Evolutionary conservation across 2,888 invertebrate species (phyloP).

Genomic region (Hyles lineata): DNA sequence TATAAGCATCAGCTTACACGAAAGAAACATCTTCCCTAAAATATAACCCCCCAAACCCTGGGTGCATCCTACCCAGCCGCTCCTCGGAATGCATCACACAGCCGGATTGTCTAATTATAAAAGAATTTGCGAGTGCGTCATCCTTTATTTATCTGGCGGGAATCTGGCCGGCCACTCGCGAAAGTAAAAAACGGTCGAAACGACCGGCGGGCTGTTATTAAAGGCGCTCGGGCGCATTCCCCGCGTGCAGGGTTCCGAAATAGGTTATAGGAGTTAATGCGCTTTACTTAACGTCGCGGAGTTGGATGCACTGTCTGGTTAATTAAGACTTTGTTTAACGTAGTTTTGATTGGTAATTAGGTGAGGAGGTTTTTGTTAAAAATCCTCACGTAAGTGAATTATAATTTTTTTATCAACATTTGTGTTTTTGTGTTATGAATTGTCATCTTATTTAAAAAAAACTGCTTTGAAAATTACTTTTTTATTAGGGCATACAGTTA

Average conservation of each 20-base stretch:
- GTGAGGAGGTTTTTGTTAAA: too few relatives aligned
- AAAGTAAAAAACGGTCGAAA: slow-evolving; percentile 45
- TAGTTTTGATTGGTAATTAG: too few relatives aligned
- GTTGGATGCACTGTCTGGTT: background rate
- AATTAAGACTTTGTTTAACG: slow-evolving; percentile 1
- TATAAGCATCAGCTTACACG: too few relatives aligned
- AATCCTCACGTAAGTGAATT: too few relatives aligned
- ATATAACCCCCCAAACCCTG: background rate
- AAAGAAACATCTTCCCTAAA: too few relatives aligned
- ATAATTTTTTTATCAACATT: too few relatives aligned
- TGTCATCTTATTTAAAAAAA: too few relatives aligned
- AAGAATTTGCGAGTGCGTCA: slow-evolving; percentile 60
- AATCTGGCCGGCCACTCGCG: slow-evolving; percentile 48
- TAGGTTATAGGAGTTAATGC: slow-evolving; percentile 39
- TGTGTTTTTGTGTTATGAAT: too few relatives aligned
- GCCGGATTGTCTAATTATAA: slow-evolving; percentile 58
- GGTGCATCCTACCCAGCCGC: slow-evolving; percentile 10
- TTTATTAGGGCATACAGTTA: too few relatives aligned
- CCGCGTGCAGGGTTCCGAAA: slow-evolving; percentile 42
- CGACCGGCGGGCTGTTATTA: slow-evolving; percentile 45
- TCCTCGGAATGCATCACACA: slow-evolving; percentile 46
- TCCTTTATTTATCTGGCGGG: slow-evolving; percentile 55
- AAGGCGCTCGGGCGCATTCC: slow-evolving; percentile 49
- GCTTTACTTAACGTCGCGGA: slow-evolving; percentile 8
- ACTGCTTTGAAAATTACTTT: too few relatives aligned